Evolutionary conservation across 2,888 invertebrate species (phyloP), one percentile per base, ranked within the genome.

Genomic region (Boloria selene): DNA sequence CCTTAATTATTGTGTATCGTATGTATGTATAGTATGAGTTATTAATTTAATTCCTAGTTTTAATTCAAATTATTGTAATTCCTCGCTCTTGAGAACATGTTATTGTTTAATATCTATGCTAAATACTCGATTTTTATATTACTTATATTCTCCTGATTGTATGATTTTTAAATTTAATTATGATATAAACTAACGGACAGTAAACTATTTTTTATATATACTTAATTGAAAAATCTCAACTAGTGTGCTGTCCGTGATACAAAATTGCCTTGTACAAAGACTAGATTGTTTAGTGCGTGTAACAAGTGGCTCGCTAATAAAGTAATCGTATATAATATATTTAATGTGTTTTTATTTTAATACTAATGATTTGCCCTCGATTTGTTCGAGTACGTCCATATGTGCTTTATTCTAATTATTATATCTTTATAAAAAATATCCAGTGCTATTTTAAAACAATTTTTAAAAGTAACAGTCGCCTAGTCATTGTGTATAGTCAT

Each of bases 221-320:
- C 14, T 42, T 38, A 56, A 44, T 14, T 16, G 10, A 5, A 51
- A 22, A 61, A 55, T 67, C 42, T 61, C 52, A 22, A 49, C 14
- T 42, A 13, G n/a, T 26, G 5, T 45, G 44, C 45, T 16, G 45
- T 45, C 45, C 56, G 31, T 38, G 17, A 59, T 38, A 80, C 75
- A 75, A 83, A 83, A 85, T 84, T 86, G 88, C 88, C 86, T 88
- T 88, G 86, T 89, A 87, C 83, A 87, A 87, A 88, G 87, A 89
- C 85, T 88, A 52, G 45, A 13, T 2, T 58, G 42, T 55, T 65
- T 67, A 64, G 56, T 72, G 67, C 67, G 60, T 56, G 64, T 62
- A 70, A 59, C 67, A 52, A 68, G 65, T 69, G 65, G 66, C 66
- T 70, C 59, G 71, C 70, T 70, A 64, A 73, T 70, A 68, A 71